These are phyloP conservation scores for Smutsia gigantea DNA, from an alignment of 2,797 vertebrate genomes.

Conservation along the genomic window DNA sequence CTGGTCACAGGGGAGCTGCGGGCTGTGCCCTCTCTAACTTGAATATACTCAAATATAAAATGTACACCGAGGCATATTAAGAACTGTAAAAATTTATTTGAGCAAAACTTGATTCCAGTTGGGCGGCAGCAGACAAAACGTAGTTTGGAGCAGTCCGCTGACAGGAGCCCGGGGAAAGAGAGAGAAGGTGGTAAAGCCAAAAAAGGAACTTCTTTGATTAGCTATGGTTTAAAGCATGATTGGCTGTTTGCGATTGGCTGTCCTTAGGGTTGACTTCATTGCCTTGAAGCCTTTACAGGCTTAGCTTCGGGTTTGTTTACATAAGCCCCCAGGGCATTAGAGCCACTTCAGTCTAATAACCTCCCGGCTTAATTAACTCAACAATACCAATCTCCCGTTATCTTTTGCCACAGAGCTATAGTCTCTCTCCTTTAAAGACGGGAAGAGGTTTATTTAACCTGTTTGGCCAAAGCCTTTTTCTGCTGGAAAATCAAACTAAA, in stretches of 20 bases:
- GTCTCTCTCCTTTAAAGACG: conserved; percentile 38
- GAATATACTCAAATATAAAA: neutral
- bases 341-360: neutral
- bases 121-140: neutral
- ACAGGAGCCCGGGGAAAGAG: neutral
- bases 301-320: neutral
- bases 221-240: neutral
- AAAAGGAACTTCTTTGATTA: neutral
- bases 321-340: neutral
- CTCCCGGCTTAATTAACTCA: neutral
- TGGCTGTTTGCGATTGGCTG: neutral
- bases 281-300: neutral
- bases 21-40: neutral
- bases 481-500: neutral
- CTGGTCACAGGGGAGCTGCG: neutral
- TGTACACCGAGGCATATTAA: neutral
- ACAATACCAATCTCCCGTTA: neutral
- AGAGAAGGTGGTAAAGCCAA: neutral
- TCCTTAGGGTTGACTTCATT: neutral
- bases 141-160: neutral
- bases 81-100: neutral
- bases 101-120: neutral
- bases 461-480: neutral
- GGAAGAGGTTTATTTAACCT: neutral
- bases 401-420: neutral